Conservation (phyloP, 2,113 vertebrate genomes). For the Chunga burmeisteri region DNA sequence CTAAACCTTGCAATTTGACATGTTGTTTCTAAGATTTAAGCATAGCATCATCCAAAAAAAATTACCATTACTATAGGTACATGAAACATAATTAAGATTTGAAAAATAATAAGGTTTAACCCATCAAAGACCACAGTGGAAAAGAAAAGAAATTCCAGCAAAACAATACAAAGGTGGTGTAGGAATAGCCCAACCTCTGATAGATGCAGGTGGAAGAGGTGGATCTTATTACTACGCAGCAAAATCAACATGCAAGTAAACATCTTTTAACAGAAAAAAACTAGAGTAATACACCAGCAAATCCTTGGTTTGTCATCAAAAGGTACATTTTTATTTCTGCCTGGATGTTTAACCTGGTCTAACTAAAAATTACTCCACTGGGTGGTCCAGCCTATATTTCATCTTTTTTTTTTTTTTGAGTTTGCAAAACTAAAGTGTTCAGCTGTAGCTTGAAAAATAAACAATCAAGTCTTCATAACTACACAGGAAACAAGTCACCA, state of each 20-base stretch:
- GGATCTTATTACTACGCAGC: fast-evolving
- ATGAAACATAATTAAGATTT: too few species aligned
- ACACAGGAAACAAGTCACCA: background rate
- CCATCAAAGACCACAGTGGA: background rate
- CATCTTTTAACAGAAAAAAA: background rate
- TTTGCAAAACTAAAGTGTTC: background rate
- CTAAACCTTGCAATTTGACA: background rate
- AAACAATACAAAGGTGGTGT: background rate
- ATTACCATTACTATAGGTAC: background rate
- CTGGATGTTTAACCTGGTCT: background rate
- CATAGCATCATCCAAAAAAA: background rate
- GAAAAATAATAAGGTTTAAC: too few species aligned
- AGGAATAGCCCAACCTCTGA: background rate
- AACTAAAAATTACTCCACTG: background rate
- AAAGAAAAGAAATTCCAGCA: background rate
- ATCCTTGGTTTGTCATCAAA: background rate
- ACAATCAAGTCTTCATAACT: background rate
- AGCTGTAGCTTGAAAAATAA: background rate
- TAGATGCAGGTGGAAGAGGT: background rate
- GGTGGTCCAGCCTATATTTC: background rate
- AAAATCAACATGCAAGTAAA: background rate
- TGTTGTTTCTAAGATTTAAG: background rate
- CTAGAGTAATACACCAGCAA: background rate
- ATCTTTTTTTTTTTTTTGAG: fast-evolving
- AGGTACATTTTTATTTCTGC: background rate